Conservation (phyloP, 2,113 vertebrate genomes). For the Bos indicus region DNA sequence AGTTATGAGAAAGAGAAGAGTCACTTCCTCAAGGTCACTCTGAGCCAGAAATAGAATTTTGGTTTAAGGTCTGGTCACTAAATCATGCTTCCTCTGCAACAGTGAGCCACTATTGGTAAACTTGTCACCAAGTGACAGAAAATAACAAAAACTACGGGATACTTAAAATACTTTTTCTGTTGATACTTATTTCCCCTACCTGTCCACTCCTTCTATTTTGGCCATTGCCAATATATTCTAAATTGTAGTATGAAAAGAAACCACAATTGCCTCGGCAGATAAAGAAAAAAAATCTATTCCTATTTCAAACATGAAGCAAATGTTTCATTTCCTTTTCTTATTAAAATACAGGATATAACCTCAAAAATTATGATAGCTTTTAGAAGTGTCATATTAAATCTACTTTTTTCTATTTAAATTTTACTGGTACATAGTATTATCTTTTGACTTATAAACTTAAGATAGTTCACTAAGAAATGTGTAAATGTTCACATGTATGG, state of each 20-base stretch:
- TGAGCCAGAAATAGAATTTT: constrained; percentile 49
- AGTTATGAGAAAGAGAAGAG: neutral
- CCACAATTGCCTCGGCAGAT: neutral
- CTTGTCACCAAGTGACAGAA: neutral
- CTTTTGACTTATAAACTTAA: neutral
- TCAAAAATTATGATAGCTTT: neutral
- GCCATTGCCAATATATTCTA: neutral
- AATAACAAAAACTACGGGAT: neutral
- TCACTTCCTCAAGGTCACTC: constrained; percentile 59
- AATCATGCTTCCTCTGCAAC: constrained; percentile 32
- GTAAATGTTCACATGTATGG: neutral
- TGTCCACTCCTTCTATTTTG: neutral
- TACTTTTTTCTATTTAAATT: neutral
- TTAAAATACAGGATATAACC: neutral
- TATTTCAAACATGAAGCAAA: constrained; percentile 10
- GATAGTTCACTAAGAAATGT: neutral
- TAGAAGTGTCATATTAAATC: neutral
- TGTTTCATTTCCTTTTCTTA: constrained; percentile 40
- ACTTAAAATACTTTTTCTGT: neutral
- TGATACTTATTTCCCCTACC: neutral
- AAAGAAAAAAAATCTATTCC: neutral
- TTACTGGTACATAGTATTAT: neutral
- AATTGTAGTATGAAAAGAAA: neutral
- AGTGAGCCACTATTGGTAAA: neutral
- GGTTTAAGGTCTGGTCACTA: neutral